A percentile compares a stretch with the other conserved stretches of the same genome.
phyloP scores from a whole-genome alignment of 2,888 invertebrate species.

The Trisateles emortualis region DNA sequence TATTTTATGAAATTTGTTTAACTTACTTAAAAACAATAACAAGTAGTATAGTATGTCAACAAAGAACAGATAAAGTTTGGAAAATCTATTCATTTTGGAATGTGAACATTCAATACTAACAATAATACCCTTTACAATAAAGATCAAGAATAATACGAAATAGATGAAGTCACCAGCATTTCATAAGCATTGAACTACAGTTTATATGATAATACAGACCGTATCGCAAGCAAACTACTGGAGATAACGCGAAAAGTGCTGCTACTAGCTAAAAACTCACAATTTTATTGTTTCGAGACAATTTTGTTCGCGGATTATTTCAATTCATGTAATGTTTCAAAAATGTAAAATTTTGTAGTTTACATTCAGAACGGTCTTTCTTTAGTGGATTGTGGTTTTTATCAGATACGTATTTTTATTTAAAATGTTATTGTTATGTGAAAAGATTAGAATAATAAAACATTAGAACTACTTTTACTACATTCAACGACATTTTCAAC shows the following conservation, averaged over 20 bases:
- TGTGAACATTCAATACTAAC: not conserved
- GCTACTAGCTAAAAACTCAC: constrained; percentile 17
- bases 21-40: too few species aligned
- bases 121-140: constrained; percentile 19
- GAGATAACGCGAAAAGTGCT: constrained; percentile 35
- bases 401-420: not conserved
- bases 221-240: constrained; percentile 28
- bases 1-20: too few species aligned
- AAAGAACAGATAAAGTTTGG: not conserved
- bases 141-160: constrained; percentile 30
- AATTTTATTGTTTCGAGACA: constrained; percentile 16
- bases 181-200: constrained; percentile 33
- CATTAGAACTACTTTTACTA: not conserved
- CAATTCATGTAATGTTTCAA: constrained; percentile 4
- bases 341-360: constrained; percentile 8
- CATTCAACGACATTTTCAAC: not conserved
- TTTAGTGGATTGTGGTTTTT: not conserved
- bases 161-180: constrained; percentile 20
- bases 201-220: constrained; percentile 41
- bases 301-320: constrained; percentile 9
- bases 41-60: too few species aligned
- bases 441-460: not conserved
- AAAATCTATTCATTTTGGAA: constrained; percentile 1
- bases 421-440: not conserved
- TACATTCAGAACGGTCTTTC: not conserved